A percentile compares a stretch with the other conserved stretches of the same genome.
Conservation (phyloP, 2,888 invertebrate genomes). For the Acanthopleura granulata region DNA sequence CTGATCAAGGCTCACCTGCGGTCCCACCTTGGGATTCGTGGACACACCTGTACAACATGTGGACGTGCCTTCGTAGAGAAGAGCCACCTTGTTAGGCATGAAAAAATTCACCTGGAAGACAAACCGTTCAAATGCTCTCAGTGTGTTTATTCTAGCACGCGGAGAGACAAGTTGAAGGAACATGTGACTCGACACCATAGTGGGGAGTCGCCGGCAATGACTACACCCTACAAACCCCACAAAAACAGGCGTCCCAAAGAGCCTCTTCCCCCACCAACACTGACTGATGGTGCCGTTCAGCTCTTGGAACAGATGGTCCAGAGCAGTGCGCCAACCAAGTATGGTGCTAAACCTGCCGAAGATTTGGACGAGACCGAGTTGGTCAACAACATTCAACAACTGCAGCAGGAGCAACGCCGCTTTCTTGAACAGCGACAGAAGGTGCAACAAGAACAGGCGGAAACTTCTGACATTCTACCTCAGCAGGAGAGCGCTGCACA, state of each 20-base stretch:
- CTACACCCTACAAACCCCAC: slow-evolving; percentile 25
- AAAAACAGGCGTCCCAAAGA: not conserved
- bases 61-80: slow-evolving; percentile 78
- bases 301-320: slow-evolving; percentile 5
- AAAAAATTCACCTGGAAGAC: slow-evolving; percentile 77
- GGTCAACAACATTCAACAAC: not conserved
- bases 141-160: slow-evolving; percentile 78
- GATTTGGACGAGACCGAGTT: not conserved
- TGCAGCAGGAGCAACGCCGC: not conserved
- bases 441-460: not conserved
- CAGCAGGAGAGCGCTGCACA: no score
- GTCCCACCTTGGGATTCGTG: slow-evolving; percentile 73
- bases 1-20: slow-evolving; percentile 78
- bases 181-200: slow-evolving; percentile 72
- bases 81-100: slow-evolving; percentile 78
- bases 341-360: not conserved
- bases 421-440: not conserved
- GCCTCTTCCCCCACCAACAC: not conserved
- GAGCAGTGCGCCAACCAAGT: not conserved
- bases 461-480: no score
- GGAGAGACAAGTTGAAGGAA: slow-evolving; percentile 78
- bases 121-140: slow-evolving; percentile 77
- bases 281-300: not conserved
- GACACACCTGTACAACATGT: slow-evolving; percentile 75
- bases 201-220: slow-evolving; percentile 42